These are phyloP conservation scores for Pongo abelii DNA, from an alignment of 2,113 vertebrate species.

Conservation along the genomic window DNA sequence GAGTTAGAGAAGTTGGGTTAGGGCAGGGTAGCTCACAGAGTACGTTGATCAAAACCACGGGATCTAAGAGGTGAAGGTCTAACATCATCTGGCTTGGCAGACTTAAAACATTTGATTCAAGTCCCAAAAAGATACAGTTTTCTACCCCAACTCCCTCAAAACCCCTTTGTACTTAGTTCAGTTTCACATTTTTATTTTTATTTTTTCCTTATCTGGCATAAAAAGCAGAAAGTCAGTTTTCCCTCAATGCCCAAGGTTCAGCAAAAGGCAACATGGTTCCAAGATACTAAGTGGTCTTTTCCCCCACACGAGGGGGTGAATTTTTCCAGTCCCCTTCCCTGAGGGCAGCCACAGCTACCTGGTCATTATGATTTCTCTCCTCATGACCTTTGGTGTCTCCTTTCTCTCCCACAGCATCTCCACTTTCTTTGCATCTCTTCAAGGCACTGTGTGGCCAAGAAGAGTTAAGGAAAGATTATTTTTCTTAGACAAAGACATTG, in stretches of 20 bases:
- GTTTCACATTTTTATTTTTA: background rate
- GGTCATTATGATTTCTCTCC: background rate
- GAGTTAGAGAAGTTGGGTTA: conserved; percentile 12
- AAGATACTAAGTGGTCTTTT: background rate
- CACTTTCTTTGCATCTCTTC: background rate
- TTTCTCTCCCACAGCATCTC: background rate
- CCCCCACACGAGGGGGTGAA: background rate
- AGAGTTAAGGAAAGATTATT: background rate
- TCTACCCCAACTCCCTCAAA: background rate
- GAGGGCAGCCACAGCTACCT: background rate
- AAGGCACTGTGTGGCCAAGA: background rate
- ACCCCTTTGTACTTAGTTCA: background rate
- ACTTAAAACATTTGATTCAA: background rate
- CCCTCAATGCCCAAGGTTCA: background rate
- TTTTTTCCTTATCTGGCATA: background rate
- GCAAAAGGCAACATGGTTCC: background rate
- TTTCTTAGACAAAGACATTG: background rate
- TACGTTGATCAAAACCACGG: background rate
- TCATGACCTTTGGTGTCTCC: background rate
- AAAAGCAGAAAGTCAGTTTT: conserved; percentile 11
- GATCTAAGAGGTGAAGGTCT: background rate
- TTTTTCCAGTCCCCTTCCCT: background rate
- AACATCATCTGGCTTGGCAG: background rate
- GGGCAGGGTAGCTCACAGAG: background rate
- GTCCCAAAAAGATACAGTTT: background rate